These are phyloP conservation scores for Pachyuromys duprasi DNA, from an alignment of 2,797 vertebrate genomes.

Conservation along the genomic window DNA sequence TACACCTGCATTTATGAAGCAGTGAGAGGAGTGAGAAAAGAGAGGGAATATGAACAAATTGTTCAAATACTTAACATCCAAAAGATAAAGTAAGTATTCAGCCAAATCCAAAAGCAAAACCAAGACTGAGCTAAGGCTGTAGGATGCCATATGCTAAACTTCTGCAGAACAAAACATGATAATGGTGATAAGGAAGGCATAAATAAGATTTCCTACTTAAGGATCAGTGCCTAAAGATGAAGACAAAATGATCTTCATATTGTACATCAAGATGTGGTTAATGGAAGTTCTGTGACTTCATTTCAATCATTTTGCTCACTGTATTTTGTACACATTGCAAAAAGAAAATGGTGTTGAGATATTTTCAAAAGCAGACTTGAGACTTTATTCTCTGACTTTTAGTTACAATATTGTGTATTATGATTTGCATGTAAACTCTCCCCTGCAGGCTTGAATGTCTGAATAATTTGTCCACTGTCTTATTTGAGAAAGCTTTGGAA, in stretches of 20 bases:
- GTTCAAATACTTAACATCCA: not conserved
- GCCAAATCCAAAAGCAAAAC: not conserved
- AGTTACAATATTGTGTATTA: no score
- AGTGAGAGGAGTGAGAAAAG: not conserved
- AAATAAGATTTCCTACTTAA: not conserved
- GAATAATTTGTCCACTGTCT: not conserved
- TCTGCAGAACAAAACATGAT: not conserved
- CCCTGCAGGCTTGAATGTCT: not conserved
- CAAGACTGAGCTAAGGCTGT: not conserved
- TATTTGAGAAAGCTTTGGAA: not conserved
- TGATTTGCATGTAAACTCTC: no score
- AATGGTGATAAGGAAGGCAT: not conserved
- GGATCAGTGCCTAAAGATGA: not conserved
- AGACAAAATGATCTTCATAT: not conserved
- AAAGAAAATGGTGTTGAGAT: not conserved
- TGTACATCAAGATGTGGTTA: not conserved
- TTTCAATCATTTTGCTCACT: not conserved
- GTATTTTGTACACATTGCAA: not conserved
- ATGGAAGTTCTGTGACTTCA: not conserved
- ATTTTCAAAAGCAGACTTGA: conserved; percentile 21
- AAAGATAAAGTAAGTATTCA: not conserved
- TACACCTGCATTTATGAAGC: not conserved
- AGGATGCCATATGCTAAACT: not conserved
- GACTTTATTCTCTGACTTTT: not conserved
- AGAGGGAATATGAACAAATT: not conserved